Evolutionary conservation across 2,113 vertebrate genomes (phyloP).

Genomic region (Heterochromis multidens): DNA sequence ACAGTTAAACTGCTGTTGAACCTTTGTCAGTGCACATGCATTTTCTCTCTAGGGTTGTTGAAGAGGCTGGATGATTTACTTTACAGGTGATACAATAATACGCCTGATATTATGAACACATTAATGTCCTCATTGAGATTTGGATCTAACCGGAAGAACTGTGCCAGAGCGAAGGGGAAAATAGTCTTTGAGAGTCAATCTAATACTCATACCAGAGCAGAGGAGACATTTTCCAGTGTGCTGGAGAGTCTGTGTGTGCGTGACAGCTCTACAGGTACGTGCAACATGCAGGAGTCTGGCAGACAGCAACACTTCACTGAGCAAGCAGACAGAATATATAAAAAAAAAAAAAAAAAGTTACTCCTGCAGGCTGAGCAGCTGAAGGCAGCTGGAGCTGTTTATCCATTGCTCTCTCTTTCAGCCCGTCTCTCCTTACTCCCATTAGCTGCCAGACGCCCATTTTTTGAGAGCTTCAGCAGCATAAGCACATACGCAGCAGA

Average conservation of each 20-base stretch:
- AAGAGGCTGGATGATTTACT: background rate
- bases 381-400: constrained; percentile 39
- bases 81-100: background rate
- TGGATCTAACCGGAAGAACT: background rate
- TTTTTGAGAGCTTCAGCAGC: constrained; percentile 1
- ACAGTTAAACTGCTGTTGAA: background rate
- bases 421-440: background rate
- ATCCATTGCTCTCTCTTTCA: constrained; percentile 10
- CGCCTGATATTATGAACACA: background rate
- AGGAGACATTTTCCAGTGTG: background rate
- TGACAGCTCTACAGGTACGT: constrained; percentile 21
- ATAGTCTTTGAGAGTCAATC: background rate
- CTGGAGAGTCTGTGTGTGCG: background rate
- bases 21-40: background rate
- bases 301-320: constrained; percentile 23
- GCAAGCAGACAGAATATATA: background rate
- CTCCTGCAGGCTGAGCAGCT: constrained; percentile 15
- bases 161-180: background rate
- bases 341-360: background rate
- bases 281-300: constrained; percentile 34
- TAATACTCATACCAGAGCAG: background rate
- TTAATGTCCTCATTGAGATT: background rate
- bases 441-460: constrained; percentile 31
- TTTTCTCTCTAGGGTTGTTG: background rate
- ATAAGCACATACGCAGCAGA: background rate